A percentile compares a stretch with the other conserved stretches of the same genome.
Evolutionary conservation across 1,140 invertebrate species (phyloP).

Genomic region (Ptiloglossa arizonensis): DNA sequence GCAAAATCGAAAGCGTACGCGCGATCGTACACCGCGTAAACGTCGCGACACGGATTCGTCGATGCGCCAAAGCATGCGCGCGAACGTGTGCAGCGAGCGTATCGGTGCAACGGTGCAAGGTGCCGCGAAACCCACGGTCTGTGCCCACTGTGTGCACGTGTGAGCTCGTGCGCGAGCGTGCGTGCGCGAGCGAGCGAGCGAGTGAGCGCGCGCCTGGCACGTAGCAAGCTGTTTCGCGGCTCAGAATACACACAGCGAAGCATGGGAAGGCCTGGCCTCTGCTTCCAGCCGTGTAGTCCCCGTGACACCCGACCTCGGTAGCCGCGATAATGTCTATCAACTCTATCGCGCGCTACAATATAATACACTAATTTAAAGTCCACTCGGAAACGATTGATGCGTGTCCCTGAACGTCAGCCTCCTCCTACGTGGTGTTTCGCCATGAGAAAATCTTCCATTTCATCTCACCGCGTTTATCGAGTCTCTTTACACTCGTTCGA

Average conservation of each 20-base stretch:
- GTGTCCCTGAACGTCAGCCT: not conserved
- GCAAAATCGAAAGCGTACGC: not conserved
- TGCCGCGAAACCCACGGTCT: too few species aligned
- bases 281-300: conserved; percentile 45
- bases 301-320: conserved; percentile 65
- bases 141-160: conserved; percentile 7
- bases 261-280: not conserved
- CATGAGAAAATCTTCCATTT: too few species aligned
- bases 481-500: too few species aligned
- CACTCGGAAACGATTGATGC: not conserved
- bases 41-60: conserved; percentile 27
- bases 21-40: not conserved
- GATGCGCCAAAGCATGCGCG: conserved; percentile 16
- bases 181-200: conserved; percentile 34
- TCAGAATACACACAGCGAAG: conserved; percentile 17
- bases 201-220: conserved; percentile 31
- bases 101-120: not conserved
- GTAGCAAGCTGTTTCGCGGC: conserved; percentile 37
- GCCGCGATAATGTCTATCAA: conserved; percentile 68
- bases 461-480: too few species aligned
- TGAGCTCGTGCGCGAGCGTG: conserved; percentile 7
- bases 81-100: not conserved
- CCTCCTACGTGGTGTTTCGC: too few species aligned
- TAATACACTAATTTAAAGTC: conserved; percentile 20
- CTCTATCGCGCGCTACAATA: conserved; percentile 54